A percentile compares a stretch with the other conserved stretches of the same genome.
Conservation (phyloP, 2,888 invertebrate species). For the Girardia tigrina region DNA sequence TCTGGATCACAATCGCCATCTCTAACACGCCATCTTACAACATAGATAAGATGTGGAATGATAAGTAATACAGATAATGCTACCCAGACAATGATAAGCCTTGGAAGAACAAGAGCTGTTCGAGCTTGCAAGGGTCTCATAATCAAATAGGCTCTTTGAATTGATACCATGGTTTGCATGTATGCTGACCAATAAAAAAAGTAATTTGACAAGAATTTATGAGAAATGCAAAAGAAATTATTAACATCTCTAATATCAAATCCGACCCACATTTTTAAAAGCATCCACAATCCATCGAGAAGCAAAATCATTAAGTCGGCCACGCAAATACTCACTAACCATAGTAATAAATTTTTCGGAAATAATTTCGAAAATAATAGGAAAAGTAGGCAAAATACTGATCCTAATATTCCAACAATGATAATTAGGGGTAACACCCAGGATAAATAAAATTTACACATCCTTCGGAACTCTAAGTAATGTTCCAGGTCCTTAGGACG, state of each 20-base stretch:
- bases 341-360: constrained; percentile 32
- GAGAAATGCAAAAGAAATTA: constrained; percentile 30
- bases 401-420: constrained; percentile 31
- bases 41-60: constrained; percentile 29
- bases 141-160: constrained; percentile 34
- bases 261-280: constrained; percentile 25
- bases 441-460: constrained; percentile 12
- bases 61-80: constrained; percentile 26
- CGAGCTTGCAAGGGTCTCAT: constrained; percentile 33
- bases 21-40: constrained; percentile 30
- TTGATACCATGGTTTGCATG: constrained; percentile 34
- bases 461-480: not conserved
- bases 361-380: constrained; percentile 34
- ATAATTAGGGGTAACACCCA: constrained; percentile 34
- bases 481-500: not conserved
- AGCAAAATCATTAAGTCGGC: constrained; percentile 36
- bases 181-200: constrained; percentile 36
- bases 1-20: constrained; percentile 32
- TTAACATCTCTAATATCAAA: constrained; percentile 31
- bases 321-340: constrained; percentile 36
- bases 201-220: constrained; percentile 35
- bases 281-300: constrained; percentile 31
- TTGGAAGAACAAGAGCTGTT: constrained; percentile 9
- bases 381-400: constrained; percentile 33
- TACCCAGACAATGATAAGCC: constrained; percentile 33